A percentile compares a stretch with the other conserved stretches of the same genome.
Conservation (phyloP, 1,140 invertebrate species). For the Antheraea pernyi region DNA sequence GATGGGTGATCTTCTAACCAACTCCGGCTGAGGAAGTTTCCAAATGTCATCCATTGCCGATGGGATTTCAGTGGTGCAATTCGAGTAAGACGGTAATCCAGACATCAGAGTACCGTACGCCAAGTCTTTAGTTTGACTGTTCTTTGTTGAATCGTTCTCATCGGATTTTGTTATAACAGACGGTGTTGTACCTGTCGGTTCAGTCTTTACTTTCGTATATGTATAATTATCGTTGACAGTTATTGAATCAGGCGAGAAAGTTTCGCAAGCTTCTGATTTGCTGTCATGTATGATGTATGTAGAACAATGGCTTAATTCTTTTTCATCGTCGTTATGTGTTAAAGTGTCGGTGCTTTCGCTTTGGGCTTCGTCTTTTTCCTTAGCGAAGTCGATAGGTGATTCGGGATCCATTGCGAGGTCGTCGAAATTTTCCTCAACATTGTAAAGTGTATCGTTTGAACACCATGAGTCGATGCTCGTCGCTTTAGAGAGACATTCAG, state of each 20-base stretch:
- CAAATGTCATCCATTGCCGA: constrained; percentile 54
- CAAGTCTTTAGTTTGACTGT: constrained; percentile 65
- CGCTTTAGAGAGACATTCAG: constrained; percentile 77
- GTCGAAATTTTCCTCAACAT: constrained; percentile 80
- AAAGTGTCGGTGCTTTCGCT: constrained; percentile 66
- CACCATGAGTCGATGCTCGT: constrained; percentile 82
- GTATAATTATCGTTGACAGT: constrained; percentile 62
- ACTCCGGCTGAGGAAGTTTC: constrained; percentile 58
- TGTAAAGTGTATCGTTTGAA: constrained; percentile 82
- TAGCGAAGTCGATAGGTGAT: constrained; percentile 43
- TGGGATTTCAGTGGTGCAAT: constrained; percentile 61
- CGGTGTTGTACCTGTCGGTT: constrained; percentile 37
- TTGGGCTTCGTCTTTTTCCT: constrained; percentile 43
- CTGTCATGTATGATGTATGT: constrained; percentile 71
- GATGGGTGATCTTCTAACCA: constrained; percentile 56
- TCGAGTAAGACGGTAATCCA: constrained; percentile 59
- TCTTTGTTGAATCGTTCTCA: constrained; percentile 57
- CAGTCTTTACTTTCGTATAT: constrained; percentile 64
- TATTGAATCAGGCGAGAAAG: constrained; percentile 68
- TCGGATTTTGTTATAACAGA: constrained; percentile 58
- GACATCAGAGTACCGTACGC: constrained; percentile 67
- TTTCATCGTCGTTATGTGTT: constrained; percentile 62
- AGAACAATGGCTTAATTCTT: constrained; percentile 61
- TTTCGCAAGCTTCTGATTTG: constrained; percentile 62
- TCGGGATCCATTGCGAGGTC: constrained; percentile 69